Evolutionary conservation across 2,888 invertebrate genomes (phyloP).

Genomic region (Peribatodes rhomboidaria): DNA sequence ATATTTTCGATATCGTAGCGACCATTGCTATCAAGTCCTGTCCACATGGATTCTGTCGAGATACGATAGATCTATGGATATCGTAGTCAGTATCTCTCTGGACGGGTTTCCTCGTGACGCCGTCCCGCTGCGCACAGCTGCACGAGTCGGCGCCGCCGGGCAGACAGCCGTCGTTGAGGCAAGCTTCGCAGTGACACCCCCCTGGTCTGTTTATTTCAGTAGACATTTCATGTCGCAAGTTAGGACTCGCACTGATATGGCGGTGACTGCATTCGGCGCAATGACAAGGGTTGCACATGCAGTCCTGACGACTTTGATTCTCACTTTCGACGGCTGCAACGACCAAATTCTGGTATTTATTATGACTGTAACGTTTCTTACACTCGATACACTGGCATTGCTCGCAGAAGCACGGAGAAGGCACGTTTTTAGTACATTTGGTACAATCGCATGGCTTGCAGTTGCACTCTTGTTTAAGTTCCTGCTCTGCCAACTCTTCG

Average conservation of each 20-base stretch:
- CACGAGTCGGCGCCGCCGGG: constrained; percentile 55
- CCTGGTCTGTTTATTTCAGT: constrained; percentile 60
- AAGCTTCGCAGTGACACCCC: constrained; percentile 63
- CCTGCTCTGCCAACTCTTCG: constrained; percentile 39
- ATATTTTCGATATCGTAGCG: constrained; percentile 50
- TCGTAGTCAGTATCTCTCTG: constrained; percentile 62
- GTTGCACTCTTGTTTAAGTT: constrained; percentile 50
- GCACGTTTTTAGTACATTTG: constrained; percentile 36
- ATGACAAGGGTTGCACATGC: constrained; percentile 68
- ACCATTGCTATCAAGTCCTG: constrained; percentile 57
- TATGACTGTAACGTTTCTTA: constrained; percentile 38
- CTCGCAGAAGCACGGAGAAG: constrained; percentile 55
- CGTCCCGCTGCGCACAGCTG: constrained; percentile 57
- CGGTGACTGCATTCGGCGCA: constrained; percentile 61
- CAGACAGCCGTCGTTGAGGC: constrained; percentile 59
- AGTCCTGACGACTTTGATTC: constrained; percentile 47
- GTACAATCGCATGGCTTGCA: constrained; percentile 60
- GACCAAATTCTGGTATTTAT: constrained; percentile 45
- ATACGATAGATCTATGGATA: constrained; percentile 54
- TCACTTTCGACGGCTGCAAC: constrained; percentile 57
- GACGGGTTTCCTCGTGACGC: constrained; percentile 61
- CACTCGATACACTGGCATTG: constrained; percentile 63
- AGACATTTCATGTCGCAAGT: constrained; percentile 57
- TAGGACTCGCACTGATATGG: constrained; percentile 47
- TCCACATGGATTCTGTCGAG: constrained; percentile 33